phyloP scores from a whole-genome alignment of 1,140 invertebrate species.

The Zaprionus tsacasi region DNA sequence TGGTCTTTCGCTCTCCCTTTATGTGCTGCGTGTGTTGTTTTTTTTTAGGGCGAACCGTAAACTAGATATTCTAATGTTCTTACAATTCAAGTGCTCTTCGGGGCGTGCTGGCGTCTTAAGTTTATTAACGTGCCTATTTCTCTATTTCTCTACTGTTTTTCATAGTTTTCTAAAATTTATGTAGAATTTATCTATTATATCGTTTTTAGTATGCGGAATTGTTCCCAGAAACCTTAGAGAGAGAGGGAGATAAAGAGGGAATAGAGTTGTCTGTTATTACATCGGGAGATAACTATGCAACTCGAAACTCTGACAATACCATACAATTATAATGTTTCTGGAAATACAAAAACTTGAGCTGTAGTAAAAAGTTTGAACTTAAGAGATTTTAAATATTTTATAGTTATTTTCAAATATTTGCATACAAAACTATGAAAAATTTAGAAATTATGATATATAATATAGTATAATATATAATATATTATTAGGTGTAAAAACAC shows the following conservation, averaged over 20 bases:
- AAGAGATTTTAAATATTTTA: background rate
- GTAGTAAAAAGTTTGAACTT: background rate
- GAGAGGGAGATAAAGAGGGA: background rate
- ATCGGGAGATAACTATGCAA: background rate
- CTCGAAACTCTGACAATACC: background rate
- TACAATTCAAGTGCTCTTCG: conserved; percentile 63
- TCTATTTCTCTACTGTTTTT: conserved; percentile 15
- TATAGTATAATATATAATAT: too few relatives aligned
- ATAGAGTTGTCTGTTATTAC: background rate
- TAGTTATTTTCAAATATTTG: too few relatives aligned
- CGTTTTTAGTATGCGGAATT: conserved; percentile 4
- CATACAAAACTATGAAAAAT: too few relatives aligned
- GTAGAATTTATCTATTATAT: conserved; percentile 47
- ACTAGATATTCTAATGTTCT: conserved; percentile 66
- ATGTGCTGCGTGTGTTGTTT: conserved; percentile 19
- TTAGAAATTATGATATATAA: too few relatives aligned
- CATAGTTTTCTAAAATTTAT: conserved; percentile 22
- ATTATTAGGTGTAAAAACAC: too few relatives aligned
- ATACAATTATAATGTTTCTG: background rate
- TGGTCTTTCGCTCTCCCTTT: conserved; percentile 16
- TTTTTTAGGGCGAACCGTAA: conserved; percentile 62
- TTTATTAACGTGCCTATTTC: conserved; percentile 53
- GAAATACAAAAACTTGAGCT: background rate
- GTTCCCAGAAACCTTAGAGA: conserved; percentile 2
- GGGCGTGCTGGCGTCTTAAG: conserved; percentile 74